Conservation (phyloP, 1,140 invertebrate species). For the Bombus pyrosoma region DNA sequence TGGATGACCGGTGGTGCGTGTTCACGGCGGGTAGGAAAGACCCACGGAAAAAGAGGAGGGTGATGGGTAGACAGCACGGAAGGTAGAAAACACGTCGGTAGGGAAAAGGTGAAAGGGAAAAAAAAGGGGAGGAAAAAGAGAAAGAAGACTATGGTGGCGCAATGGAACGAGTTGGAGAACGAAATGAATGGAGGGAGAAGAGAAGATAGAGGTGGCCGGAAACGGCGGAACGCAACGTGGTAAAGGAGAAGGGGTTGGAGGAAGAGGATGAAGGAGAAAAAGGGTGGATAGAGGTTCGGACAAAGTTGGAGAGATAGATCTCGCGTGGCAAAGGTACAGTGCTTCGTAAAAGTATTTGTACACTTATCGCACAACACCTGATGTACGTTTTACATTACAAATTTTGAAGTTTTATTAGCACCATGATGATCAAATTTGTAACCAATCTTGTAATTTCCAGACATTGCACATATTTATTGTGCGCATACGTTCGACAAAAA, state of each 20-base stretch:
- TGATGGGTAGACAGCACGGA: not conserved
- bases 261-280: not conserved
- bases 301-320: slow-evolving; percentile 36
- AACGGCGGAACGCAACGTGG: slow-evolving; percentile 11
- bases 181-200: slow-evolving; percentile 2
- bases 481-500: no score
- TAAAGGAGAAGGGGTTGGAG: no score
- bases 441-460: no score
- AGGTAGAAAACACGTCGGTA: not conserved
- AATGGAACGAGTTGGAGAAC: slow-evolving; percentile 31
- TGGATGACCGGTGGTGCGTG: slow-evolving; percentile 13
- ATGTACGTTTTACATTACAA: not conserved
- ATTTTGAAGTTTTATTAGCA: not conserved
- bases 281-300: not conserved
- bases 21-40: not conserved
- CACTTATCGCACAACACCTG: not conserved
- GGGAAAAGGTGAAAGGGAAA: not conserved
- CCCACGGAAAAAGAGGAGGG: not conserved
- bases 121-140: not conserved
- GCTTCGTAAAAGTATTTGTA: not conserved
- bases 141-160: slow-evolving; percentile 38
- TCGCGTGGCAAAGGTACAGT: slow-evolving; percentile 14
- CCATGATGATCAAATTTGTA: no score
- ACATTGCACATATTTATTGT: no score
- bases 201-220: slow-evolving; percentile 37